phyloP scores from a whole-genome alignment of 2,113 vertebrate genomes.

The Periophthalmus modestus region DNA sequence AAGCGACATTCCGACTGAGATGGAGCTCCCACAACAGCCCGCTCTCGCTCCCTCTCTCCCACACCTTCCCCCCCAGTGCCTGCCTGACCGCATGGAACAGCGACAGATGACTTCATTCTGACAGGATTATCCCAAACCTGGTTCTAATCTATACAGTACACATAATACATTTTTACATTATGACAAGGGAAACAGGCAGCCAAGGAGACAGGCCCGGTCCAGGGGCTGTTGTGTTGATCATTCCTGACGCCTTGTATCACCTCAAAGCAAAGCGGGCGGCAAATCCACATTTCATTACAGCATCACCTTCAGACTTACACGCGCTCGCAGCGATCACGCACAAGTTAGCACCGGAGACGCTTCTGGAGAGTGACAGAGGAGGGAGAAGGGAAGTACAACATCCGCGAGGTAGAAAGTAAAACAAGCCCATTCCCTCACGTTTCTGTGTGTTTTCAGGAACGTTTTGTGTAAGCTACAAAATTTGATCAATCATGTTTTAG shows the following conservation, averaged over 20 bases:
- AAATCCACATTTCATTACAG: slow-evolving; percentile 81
- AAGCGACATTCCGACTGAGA: slow-evolving; percentile 87
- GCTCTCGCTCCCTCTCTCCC: slow-evolving; percentile 25
- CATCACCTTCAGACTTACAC: slow-evolving; percentile 55
- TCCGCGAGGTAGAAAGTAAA: background rate
- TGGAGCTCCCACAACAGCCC: slow-evolving; percentile 75
- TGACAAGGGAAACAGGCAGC: slow-evolving; percentile 93
- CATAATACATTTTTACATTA: slow-evolving; percentile 93
- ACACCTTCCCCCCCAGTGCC: slow-evolving; percentile 58
- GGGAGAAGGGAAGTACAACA: slow-evolving; percentile 5
- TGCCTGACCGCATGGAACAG: slow-evolving; percentile 76
- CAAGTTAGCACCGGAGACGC: slow-evolving; percentile 11
- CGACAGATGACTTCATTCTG: slow-evolving; percentile 92
- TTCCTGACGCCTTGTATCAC: slow-evolving; percentile 87
- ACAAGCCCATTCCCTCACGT: background rate
- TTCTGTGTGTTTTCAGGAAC: background rate
- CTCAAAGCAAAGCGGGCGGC: slow-evolving; percentile 79
- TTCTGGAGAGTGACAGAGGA: slow-evolving; percentile 5
- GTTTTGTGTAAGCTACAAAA: background rate
- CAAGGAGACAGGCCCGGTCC: slow-evolving; percentile 84
- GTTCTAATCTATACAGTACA: slow-evolving; percentile 92
- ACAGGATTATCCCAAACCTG: slow-evolving; percentile 92
- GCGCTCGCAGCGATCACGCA: slow-evolving; percentile 30
- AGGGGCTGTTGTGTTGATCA: slow-evolving; percentile 85
- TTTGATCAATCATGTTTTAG: background rate